Evolutionary conservation across 2,113 vertebrate species (phyloP).

Genomic region (Jacana jacana): DNA sequence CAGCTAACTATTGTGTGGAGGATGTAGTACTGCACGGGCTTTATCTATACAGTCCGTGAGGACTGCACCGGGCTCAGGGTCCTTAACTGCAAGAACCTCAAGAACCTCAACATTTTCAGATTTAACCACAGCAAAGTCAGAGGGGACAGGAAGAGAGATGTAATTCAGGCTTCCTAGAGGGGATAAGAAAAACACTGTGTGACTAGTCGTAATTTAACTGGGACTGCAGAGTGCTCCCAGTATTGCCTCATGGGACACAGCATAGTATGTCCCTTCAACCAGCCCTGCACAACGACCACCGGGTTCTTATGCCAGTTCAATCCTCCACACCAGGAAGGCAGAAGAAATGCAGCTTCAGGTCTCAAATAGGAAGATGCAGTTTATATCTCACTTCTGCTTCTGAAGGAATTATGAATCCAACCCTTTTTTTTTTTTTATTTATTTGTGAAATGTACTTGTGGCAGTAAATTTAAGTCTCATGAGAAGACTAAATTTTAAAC

Average conservation of each 20-base stretch:
- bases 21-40: not conserved
- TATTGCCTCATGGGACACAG: not conserved
- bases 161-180: not conserved
- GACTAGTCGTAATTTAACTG: not conserved
- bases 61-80: not conserved
- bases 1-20: not conserved
- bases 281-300: not conserved
- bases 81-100: not conserved
- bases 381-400: not conserved
- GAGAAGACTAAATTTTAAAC: not conserved
- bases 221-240: not conserved
- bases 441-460: not conserved
- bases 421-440: not conserved
- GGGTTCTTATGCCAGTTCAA: not conserved
- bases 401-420: not conserved
- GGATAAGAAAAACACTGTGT: not conserved
- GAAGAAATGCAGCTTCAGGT: not conserved
- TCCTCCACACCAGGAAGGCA: not conserved
- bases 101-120: not conserved
- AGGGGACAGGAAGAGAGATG: not conserved
- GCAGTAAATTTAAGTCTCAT: not conserved
- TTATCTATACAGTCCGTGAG: not conserved
- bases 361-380: not conserved
- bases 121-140: not conserved
- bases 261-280: not conserved